Base-by-base conservation (phyloP, 1,140 invertebrate genomes). In the Drosophila subobscura region DNA sequence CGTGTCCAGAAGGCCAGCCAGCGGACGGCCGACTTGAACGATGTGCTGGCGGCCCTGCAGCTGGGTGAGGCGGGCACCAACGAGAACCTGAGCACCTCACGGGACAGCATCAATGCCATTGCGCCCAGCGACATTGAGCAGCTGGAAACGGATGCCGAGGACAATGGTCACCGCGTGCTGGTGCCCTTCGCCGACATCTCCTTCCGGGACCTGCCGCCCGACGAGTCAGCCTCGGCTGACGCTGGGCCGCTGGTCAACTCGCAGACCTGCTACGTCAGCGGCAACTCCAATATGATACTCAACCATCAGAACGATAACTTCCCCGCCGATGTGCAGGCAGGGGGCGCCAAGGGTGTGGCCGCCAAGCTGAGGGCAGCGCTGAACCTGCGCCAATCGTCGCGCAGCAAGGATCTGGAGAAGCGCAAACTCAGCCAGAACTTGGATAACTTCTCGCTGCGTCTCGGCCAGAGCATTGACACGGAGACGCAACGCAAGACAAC, bases 71-170 rank as follows among this genome's bases (percentile, higher is more conserved):
- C 33, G 7, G 41, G 16, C 16, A 20, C 5, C 5, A 65, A 63
- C 14, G 83, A 91, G 2, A 90, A 90, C 47, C 6, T 91, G 5
- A 81, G 57, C 14, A 86, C 81, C 3, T 92, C 91, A 0, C 74
- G 88, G 0, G 91, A 92, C 42, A 91, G 90, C 47, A 90, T 91
- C 47, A 91, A 92, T 53, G 83, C 90, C 20, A 91, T 91, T 44
- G 74, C 89, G 0, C 90, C 88, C 23, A 91, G 90, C 55, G 91
- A 92, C 55, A 74, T 91, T 27, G 93, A 94, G 64, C 93, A 93
- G 41, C 86, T 94, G 3, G 93, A 93, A 79, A 94, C 93, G n/a
- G 93, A 94, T 65, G 92, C 93, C 20, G 93, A 94, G 89, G 93
- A 94, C 50, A 92, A 90, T 63, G 64, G 73, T 25, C 73, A 85